Percentiles rank a stretch among this genome's conserved stretches.
These are phyloP conservation scores for Sciurus niger DNA, from an alignment of 2,113 vertebrate genomes.

Conservation along the genomic window DNA sequence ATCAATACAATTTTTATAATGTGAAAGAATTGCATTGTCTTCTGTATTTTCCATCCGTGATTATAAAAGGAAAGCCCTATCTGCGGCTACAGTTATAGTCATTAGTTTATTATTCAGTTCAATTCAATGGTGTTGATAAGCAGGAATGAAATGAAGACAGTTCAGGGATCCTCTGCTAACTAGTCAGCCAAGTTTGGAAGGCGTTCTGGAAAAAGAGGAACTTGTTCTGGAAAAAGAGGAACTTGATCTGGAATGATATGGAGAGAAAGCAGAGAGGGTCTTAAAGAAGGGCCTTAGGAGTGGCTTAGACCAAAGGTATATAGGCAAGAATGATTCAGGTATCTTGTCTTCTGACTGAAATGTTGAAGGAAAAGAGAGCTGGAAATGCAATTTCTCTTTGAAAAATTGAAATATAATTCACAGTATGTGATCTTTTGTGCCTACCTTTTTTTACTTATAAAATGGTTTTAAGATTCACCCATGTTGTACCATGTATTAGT, in stretches of 20 bases:
- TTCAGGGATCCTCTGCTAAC: neutral
- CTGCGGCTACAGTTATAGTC: neutral
- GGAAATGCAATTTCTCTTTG: neutral
- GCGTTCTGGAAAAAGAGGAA: neutral
- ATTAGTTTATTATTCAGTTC: neutral
- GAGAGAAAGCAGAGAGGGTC: neutral
- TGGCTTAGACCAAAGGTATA: neutral
- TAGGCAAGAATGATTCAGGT: neutral
- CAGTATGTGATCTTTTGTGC: neutral
- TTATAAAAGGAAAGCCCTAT: neutral
- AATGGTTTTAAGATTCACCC: neutral
- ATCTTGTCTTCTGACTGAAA: neutral
- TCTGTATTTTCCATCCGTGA: neutral
- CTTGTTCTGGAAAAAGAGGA: neutral
- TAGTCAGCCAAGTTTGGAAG: neutral
- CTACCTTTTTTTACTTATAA: neutral
- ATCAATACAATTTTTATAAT: conserved; percentile 28
- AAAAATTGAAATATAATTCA: neutral
- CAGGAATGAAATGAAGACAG: neutral
- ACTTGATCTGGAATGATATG: neutral
- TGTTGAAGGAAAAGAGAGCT: neutral
- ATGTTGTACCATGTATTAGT: neutral
- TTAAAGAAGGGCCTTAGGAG: neutral
- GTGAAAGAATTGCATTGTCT: neutral
- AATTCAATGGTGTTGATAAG: neutral